A percentile compares a stretch with the other conserved stretches of the same genome.
These are phyloP conservation scores for Mirza zaza DNA, from an alignment of 2,113 vertebrate genomes.

Conservation along the genomic window DNA sequence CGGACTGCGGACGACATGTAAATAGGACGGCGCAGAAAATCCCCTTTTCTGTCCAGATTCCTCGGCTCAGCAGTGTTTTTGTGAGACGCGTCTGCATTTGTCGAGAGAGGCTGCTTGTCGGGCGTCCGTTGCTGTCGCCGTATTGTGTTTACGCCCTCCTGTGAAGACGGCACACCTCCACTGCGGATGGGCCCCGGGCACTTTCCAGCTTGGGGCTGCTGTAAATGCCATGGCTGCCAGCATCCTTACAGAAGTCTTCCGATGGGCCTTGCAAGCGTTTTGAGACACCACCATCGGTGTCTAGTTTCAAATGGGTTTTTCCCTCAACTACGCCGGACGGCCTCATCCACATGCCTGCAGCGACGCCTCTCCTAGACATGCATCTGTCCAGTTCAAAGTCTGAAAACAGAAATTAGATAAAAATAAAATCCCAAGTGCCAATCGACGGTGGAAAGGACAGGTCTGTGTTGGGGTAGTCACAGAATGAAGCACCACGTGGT, in stretches of 20 bases:
- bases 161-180: not conserved
- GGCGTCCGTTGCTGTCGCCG: not conserved
- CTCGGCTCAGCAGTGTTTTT: not conserved
- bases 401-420: not conserved
- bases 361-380: not conserved
- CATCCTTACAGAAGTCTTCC: not conserved
- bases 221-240: not conserved
- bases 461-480: fast-evolving
- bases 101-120: not conserved
- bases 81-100: too few species aligned
- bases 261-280: not conserved
- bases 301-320: not conserved
- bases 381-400: not conserved
- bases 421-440: not conserved
- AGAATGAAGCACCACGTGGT: fast-evolving
- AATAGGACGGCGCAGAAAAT: fast-evolving
- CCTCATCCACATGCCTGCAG: not conserved
- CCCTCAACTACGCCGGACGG: too few species aligned
- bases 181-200: not conserved
- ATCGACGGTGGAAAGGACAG: not conserved
- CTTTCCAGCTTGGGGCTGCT: not conserved
- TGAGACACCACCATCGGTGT: not conserved
- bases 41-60: not conserved
- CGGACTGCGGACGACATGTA: fast-evolving
- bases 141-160: not conserved